Evolutionary conservation across 2,888 invertebrate genomes (phyloP), one percentile per base, ranked within the genome.

Genomic region (Bedellia somnulentella): DNA sequence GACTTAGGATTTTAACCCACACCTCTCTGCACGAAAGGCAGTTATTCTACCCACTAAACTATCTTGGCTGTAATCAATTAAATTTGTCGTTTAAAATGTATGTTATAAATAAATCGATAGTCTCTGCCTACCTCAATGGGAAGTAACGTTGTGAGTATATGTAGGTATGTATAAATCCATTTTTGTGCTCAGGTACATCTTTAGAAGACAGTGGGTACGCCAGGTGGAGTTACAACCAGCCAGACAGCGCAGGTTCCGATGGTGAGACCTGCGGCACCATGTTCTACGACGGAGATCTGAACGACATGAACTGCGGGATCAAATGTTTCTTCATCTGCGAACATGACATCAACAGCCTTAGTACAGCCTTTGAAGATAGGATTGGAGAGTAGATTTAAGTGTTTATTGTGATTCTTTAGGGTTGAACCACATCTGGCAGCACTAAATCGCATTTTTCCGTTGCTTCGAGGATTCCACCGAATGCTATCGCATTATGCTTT

Each of bases 251-350:
- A n/a, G 57, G 56, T 0, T 51, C 44, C 0, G 52, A 43, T 2
- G 39, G 40, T 0, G 60, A 64, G 35, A 36, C 32, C 2, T 71
- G 70, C 30, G 70, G 70, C 5, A 56, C 61, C 2, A 63, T 70
- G 60, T 63, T 57, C 38, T 60, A 50, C 46, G 46, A 49, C 21
- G 66, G 64, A 2, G 38, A 43, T 0, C 45, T 66, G 1, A 63
- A 67, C 32, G 63, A 60, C 35, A 43, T 67, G 10, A 41, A 39
- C 14, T 70, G 70, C 31, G 36, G 40, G 0, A 42, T 38, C 1
- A 48, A 37, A 12, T 46, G 52, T 37, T 57, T 58, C 44, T 70
- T 61, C 35, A 59, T 70, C 18, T 70, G 70, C 34, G 70, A 70
- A 43, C 59, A 58, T 30, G 66, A 68, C 17, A 43, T 57, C 26